Evolutionary conservation across 2,797 vertebrate genomes (phyloP), one percentile per base, ranked within the genome.

Genomic region (Fringilla coelebs): DNA sequence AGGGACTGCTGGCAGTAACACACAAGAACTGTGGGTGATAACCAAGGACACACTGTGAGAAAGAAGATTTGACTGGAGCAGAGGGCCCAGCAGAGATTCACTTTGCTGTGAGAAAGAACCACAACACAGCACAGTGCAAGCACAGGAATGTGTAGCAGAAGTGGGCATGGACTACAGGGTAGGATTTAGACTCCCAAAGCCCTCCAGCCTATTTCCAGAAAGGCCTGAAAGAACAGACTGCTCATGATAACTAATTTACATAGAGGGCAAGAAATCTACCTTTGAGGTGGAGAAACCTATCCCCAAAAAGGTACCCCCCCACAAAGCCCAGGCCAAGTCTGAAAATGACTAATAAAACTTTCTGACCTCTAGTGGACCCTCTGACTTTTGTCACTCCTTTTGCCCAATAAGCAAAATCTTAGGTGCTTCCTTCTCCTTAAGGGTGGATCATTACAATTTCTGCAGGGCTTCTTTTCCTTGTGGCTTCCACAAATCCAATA

Each of bases 101-200:
- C 26, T 66, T 3, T 14, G 38, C 21, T 15, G 3, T 41, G 26
- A 52, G 18, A 65, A 65, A 65, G 58, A 78, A 32, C 38, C 34
- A 71, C 54, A 54, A 26, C 12, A 74, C 21, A 17, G 45, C 48
- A 46, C 31, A 58, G 29, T 9, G n/a, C 20, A 83, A 71, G n/a
- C 45, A 58, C 25, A 40, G 40, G 29, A 46, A 46, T 2, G 2
- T 10, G 31, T 10, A 16, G 45, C 2, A 3, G 38, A 77, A 72
- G 45, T 0, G 0, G 13, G 18, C 22, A 54, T 5, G 22, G 34
- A 60, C 13, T 60, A 5, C 1, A 12, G 11, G 31, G 13, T 32
- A 45, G 34, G 34, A 78, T 54, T 66, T 54, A 32, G 16, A 60
- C 2, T 6, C 12, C 4, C 18, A 72, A 65, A 46, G 60, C 13